Evolutionary conservation across 2,888 invertebrate genomes (phyloP), one percentile per base, ranked within the genome.

Genomic region (Spialia ferax): DNA sequence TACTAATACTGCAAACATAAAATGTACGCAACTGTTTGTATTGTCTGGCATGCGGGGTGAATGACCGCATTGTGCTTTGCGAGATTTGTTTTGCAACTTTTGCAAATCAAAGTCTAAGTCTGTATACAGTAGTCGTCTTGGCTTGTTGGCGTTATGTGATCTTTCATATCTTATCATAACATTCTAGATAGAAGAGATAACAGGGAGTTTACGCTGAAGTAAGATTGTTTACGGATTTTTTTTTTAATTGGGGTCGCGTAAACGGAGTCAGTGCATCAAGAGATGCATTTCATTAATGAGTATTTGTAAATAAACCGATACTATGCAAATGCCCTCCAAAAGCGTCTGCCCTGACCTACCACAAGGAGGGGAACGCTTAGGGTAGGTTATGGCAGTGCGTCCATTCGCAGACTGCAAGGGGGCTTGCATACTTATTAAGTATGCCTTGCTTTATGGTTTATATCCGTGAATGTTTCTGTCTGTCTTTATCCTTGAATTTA

Each of bases 371-470:
- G 89, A 87, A 84, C 78, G 82, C 84, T 88, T 88, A 86, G 87
- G 89, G 90, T 89, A 90, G 91, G 91, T 86, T 91, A 89, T 89
- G 89, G 90, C 79, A 85, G 86, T 91, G 91, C 91, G 91, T 86
- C 87, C 83, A 83, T 84, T 81, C 85, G 82, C 83, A 84, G 79
- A 83, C 82, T 89, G 91, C 89, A 88, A 85, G 86, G 88, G 89
- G 89, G 88, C 85, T 85, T 86, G 86, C 87, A 89, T 87, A 66
- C 54, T 60, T 61, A 66, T 66, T 66, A 89, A 89, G 82, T 88
- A 88, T 83, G 87, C 82, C 80, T 79, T 74, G 77, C 81, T 76
- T 75, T 84, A 82, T 85, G 86, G 81, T 83, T 79, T 82, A 79
- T 82, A 79, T 80, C 77, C 80, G 81, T 79, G 81, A 81, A 83